Percentiles rank a stretch among this genome's conserved stretches.
Evolutionary conservation across 2,888 invertebrate species (phyloP).

Genomic region (Andrena camellia): DNA sequence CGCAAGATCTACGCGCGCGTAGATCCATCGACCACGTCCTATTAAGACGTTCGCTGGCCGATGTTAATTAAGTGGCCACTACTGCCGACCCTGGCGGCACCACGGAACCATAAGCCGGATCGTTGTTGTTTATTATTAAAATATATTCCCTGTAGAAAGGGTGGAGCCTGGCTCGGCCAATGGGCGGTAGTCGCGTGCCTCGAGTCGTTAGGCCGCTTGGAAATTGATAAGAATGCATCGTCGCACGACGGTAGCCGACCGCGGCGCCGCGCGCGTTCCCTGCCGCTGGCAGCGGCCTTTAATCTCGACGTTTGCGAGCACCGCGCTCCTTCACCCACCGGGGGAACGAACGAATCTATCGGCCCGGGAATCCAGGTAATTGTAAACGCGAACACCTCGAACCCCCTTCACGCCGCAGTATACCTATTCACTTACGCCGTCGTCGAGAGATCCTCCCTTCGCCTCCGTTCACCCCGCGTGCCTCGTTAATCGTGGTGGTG

Average conservation of each 20-base stretch:
- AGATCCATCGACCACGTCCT: slow-evolving; percentile 52
- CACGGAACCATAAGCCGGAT: slow-evolving; percentile 58
- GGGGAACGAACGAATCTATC: slow-evolving; percentile 45
- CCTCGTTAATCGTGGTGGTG: neutral
- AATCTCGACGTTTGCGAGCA: slow-evolving; percentile 46
- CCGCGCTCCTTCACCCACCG: slow-evolving; percentile 28
- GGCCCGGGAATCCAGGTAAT: slow-evolving; percentile 31
- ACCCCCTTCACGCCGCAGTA: neutral
- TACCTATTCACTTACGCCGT: slow-evolving; percentile 14
- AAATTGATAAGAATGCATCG: slow-evolving; percentile 83
- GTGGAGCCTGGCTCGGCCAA: slow-evolving; percentile 81
- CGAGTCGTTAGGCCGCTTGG: slow-evolving; percentile 79
- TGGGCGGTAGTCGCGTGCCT: slow-evolving; percentile 80
- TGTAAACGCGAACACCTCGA: neutral
- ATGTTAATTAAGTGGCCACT: slow-evolving; percentile 74
- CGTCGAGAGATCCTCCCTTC: neutral
- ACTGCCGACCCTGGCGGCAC: slow-evolving; percentile 12
- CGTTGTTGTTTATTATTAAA: slow-evolving; percentile 81
- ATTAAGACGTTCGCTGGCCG: slow-evolving; percentile 75
- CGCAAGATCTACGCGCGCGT: slow-evolving; percentile 24
- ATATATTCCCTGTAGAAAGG: slow-evolving; percentile 78
- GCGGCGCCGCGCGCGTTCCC: slow-evolving; percentile 38
- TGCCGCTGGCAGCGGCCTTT: slow-evolving; percentile 37
- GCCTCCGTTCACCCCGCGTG: neutral
- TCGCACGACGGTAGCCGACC: slow-evolving; percentile 61